Evolutionary conservation across 1,140 invertebrate species (phyloP), one percentile per base, ranked within the genome.

Genomic region (Littorina saxatilis): DNA sequence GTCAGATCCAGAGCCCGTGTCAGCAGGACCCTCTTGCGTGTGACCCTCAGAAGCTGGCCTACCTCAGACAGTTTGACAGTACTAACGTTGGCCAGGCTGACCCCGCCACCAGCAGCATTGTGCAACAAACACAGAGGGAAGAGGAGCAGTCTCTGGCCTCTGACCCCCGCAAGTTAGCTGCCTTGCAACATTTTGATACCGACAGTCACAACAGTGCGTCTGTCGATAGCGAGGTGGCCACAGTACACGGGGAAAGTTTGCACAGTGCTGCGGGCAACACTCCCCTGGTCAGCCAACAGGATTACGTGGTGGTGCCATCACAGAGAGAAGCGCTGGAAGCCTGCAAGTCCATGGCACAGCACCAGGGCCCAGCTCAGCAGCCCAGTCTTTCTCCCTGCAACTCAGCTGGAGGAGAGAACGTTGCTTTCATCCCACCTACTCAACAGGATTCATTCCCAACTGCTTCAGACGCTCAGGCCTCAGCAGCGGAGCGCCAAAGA

Each of bases 141-240:
- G 37, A 58, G 23, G 68, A 4, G 50, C 15, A 3, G 7, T 11
- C 15, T 2, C 43, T 74, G 70, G 17, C 76, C 0, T 80, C 79
- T 17, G 79, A 80, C 35, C 70, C 70, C n/a, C 66, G 68, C 11
- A 80, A 80, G 40, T 68, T 80, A 15, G 68, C 66, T 1, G 29
- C 40, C 15, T 61, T 80, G 47, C 73, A 23, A 3, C 79, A 80
- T 43, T 72, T 73, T 80, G 79, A 72, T 40, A 58, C 43, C 23
- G 50, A 13, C 20, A 78, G n/a, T n/a, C n/a, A 78, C 32, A 39
- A n/a, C 55, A n/a, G 1, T 1, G 43, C 11, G 50, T 7, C 73
- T 50, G 43, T 75, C 1, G 5, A 3, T 58, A 50, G 32, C 0
- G 47, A 17, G 3, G 3, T 20, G 17, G 50, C 50, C 5, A 9